Evolutionary conservation across 2,888 invertebrate species (phyloP), one percentile per base, ranked within the genome.

Genomic region (Vanessa cardui): DNA sequence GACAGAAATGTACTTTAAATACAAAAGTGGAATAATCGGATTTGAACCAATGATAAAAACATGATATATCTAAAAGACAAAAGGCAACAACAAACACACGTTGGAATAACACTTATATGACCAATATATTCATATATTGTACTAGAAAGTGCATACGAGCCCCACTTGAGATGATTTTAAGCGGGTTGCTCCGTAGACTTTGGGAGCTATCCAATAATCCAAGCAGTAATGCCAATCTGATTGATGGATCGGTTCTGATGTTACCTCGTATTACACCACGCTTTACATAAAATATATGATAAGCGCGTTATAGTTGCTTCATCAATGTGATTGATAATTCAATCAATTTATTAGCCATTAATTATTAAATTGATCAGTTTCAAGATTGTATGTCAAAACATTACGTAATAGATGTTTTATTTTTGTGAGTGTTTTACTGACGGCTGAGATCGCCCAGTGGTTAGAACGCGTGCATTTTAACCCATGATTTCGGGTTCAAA

Each of bases 191-290:
- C 49, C 6, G 52, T 20, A 58, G 45, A 62, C 59, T 52, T 46
- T 62, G 66, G 66, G 47, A 60, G 62, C 62, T 47, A 56, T 21
- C 59, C 21, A 66, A 69, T 66, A 64, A 68, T 69, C 58, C 66
- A 60, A 44, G 66, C 66, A 62, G 60, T 66, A 56, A 69, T 62
- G 49, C 69, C 62, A 66, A 56, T 68, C 47, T 72, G 72, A 71
- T 71, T 69, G 66, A 73, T 73, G 60, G 64, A 64, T 68, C 62
- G 64, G 46, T 66, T 66, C 65, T 60, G 46, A 59, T 62, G 52
- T 46, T 56, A 39, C 44, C 58, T 54, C 47, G 62, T 56, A 47
- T 45, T 69, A 69, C 49, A 62, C 45, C 31, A 60, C 64, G 47
- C 31, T 59, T 44, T 59, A 66, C 64, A 45, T 52, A 20, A 33